Evolutionary conservation across 2,888 invertebrate species (phyloP), one percentile per base, ranked within the genome.

Genomic region (Lycocerus yunnanus): DNA sequence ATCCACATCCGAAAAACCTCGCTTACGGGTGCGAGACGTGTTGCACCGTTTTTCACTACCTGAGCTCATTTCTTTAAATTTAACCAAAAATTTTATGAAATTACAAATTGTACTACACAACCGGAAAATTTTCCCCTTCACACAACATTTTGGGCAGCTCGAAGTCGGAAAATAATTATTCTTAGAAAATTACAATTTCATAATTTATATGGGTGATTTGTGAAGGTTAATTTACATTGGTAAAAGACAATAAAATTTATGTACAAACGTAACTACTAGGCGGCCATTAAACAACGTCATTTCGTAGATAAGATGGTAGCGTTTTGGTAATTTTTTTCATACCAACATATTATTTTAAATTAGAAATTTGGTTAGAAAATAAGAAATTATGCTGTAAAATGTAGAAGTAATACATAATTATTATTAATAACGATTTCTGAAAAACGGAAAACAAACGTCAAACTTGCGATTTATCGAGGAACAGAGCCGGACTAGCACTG

Each of bases 21-120:
- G 77, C 78, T 84, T 84, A n/a, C 83, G 81, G 69, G 80, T 83
- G 72, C 78, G 78, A 61, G 79, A 77, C 69, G 81, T 76, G 72
- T 77, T 80, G 71, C n/a, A 43, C n/a, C 43, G n/a, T n/a, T 43
- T n/a, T n/a, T 43, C 43, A 43, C n/a, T 43, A 5, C 8, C 43
- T 43, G 43, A 43, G 16, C 66, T 74, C 77, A 77, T 77, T 69
- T 72, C 43, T 43, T 43, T n/a, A 43, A 43, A 2, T 43, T 43
- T 6, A n/a, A 43, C n/a, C 43, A 43, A n/a, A n/a, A 43, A 43
- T n/a, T 43, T 43, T n/a, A n/a, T 43, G 5, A 43, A 43, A 0
- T n/a, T 43, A n/a, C 3, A n/a, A 43, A 43, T n/a, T 43, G n/a
- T 43, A 43, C 43, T 43, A 43, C 43, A 43, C 43, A 43, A 43